Base-by-base conservation (phyloP, 2,888 invertebrate genomes). In the Hemistola chrysoprasaria region DNA sequence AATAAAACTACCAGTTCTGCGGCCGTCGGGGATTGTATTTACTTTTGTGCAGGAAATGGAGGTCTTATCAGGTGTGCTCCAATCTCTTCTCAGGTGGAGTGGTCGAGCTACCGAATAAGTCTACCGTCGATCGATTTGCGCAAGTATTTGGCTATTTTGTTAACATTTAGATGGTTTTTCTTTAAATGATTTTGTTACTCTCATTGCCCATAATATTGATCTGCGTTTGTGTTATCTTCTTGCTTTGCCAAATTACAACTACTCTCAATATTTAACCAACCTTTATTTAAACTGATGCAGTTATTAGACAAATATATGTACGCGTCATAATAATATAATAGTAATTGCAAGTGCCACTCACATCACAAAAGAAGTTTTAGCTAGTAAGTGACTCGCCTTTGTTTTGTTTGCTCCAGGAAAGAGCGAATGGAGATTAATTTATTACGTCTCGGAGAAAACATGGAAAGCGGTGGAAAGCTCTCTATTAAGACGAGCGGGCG, bases 381-480 rank as follows among this genome's bases (percentile, higher is more conserved):
- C 53, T 60, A 56, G 54, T 61, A 75, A 78, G 74, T 71, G 69
- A 68, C 64, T 65, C 59, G 50, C 48, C 64, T 72, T 81, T 81
- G 76, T 80, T 76, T 80, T 74, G 67, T 75, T 76, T 71, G 57
- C 65, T 59, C 59, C 59, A 63, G 57, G 64, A 68, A 67, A 67
- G 62, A 61, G 70, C 63, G 76, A 79, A 87, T 84, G 67, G 84
- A 85, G 85, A 87, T 85, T 86, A 85, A 87, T 87, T 84, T 87
- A 83, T 83, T 85, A 82, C 78, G 73, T 78, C 72, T 57, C 74
- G 66, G 71, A 78, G 82, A 81, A 79, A 85, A 86, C 85, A 85
- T 79, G 79, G 80, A 74, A 76, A 81, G 71, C 78, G 71, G 73
- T 50, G 48, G 48, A 50, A 50, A 50, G 76, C 80, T 84, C 84